Conservation (phyloP, 2,888 invertebrate species). For the Hoplodrina ambigua region DNA sequence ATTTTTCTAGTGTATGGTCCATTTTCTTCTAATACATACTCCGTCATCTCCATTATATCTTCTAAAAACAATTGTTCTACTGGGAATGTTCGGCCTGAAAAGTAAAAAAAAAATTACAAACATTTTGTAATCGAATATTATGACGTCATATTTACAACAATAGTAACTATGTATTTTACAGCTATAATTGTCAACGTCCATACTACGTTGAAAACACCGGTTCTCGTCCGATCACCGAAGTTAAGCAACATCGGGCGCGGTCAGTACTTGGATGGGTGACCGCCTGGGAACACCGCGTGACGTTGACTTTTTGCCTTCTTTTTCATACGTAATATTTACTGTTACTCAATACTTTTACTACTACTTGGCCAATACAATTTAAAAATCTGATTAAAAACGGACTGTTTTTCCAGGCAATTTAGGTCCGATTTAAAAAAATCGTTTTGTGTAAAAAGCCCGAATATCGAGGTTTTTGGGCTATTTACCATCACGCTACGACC, state of each 20-base stretch:
- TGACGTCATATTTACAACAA: too few species aligned
- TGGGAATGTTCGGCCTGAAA: constrained; percentile 94
- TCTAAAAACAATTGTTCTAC: constrained; percentile 95
- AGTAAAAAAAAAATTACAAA: background rate
- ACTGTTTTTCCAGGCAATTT: too few species aligned
- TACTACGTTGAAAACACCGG: constrained; percentile 76
- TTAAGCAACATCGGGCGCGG: constrained; percentile 82
- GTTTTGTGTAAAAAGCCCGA: too few species aligned
- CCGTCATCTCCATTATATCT: constrained; percentile 93
- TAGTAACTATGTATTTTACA: background rate
- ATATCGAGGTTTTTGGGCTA: too few species aligned
- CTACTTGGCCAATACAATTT: too few species aligned
- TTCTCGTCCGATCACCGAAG: constrained; percentile 85
- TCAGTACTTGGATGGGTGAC: constrained; percentile 85
- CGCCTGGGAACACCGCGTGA: constrained; percentile 76
- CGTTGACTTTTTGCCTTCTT: constrained; percentile 36
- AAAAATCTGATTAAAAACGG: too few species aligned
- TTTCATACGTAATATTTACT: background rate
- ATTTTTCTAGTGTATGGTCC: constrained; percentile 92
- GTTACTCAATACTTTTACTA: too few species aligned
- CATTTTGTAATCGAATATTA: too few species aligned
- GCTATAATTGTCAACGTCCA: constrained; percentile 30
- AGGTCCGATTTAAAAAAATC: too few species aligned
- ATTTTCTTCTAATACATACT: constrained; percentile 87
- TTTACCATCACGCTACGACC: too few species aligned